phyloP scores from a whole-genome alignment of 2,888 invertebrate species.

The Adelphocoris suturalis region DNA sequence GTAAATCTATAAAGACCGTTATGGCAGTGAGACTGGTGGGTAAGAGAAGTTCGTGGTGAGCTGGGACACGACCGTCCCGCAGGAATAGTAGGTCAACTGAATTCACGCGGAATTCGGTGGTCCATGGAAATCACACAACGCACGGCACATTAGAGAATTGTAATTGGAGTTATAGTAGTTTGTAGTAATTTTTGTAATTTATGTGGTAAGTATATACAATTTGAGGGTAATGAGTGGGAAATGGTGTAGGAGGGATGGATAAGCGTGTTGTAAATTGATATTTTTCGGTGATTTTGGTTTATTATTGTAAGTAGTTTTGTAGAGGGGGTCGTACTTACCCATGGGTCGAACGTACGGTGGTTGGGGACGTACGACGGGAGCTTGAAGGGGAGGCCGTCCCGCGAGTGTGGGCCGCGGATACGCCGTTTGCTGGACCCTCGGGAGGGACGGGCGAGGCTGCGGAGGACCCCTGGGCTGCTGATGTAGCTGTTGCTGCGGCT shows the following conservation, averaged over 20 bases:
- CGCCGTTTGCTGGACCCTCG: constrained; percentile 75
- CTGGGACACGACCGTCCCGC: background rate
- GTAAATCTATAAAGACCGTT: constrained; percentile 48
- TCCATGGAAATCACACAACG: background rate
- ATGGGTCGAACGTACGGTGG: constrained; percentile 16
- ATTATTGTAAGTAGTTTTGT: background rate
- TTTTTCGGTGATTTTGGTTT: background rate
- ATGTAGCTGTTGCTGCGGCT: constrained; percentile 65
- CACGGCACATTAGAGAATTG: background rate
- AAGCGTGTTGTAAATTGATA: background rate
- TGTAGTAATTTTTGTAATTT: background rate
- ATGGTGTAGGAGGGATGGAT: background rate
- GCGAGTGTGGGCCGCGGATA: constrained; percentile 68
- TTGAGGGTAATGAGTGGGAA: background rate
- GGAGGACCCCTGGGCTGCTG: constrained; percentile 68
- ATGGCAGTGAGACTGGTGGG: background rate
- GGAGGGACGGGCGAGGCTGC: constrained; percentile 72
- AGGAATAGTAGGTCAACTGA: constrained; percentile 45
- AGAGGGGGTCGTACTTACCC: background rate
- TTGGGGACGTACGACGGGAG: constrained; percentile 51
- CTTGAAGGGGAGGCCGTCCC: constrained; percentile 59
- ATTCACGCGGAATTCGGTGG: background rate
- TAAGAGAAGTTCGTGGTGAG: constrained; percentile 30
- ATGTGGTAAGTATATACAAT: background rate
- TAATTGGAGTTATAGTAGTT: background rate